These are phyloP conservation scores for Cyprinodon tularosa DNA, from an alignment of 2,113 vertebrate species.

Conservation along the genomic window DNA sequence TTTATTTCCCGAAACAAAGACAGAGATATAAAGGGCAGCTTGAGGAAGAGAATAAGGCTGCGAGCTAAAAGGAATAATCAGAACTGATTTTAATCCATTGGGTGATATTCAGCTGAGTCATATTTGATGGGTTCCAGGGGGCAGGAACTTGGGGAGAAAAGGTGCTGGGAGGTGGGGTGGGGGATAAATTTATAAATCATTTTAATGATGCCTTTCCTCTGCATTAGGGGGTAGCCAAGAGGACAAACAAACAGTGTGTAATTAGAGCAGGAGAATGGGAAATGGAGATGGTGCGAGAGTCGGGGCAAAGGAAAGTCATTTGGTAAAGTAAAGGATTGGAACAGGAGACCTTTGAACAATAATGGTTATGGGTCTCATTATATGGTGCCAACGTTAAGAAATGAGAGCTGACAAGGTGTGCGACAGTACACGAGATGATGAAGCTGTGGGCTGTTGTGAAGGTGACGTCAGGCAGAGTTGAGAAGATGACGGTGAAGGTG, in stretches of 20 bases:
- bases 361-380: slow-evolving; percentile 71
- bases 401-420: slow-evolving; percentile 51
- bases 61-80: slow-evolving; percentile 52
- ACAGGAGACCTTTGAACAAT: slow-evolving; percentile 69
- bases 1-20: slow-evolving; percentile 20
- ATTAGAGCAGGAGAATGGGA: slow-evolving; percentile 72
- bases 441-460: slow-evolving; percentile 18
- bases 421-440: slow-evolving; percentile 41
- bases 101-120: slow-evolving; percentile 66
- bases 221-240: slow-evolving; percentile 67
- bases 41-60: slow-evolving; percentile 40
- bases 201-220: slow-evolving; percentile 74
- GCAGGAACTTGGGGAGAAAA: slow-evolving; percentile 16
- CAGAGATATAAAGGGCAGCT: slow-evolving; percentile 51
- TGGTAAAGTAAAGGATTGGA: slow-evolving; percentile 69
- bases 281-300: slow-evolving; percentile 52
- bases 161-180: not conserved
- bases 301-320: slow-evolving; percentile 65
- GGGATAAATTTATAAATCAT: slow-evolving; percentile 74
- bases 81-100: slow-evolving; percentile 62
- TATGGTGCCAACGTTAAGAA: slow-evolving; percentile 59
- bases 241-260: slow-evolving; percentile 75
- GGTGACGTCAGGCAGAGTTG: slow-evolving; percentile 2
- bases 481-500: slow-evolving; percentile 29
- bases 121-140: slow-evolving; percentile 47